A percentile compares a stretch with the other conserved stretches of the same genome.
phyloP scores from a whole-genome alignment of 2,797 vertebrate genomes.

The Sebastes trivittatus region DNA sequence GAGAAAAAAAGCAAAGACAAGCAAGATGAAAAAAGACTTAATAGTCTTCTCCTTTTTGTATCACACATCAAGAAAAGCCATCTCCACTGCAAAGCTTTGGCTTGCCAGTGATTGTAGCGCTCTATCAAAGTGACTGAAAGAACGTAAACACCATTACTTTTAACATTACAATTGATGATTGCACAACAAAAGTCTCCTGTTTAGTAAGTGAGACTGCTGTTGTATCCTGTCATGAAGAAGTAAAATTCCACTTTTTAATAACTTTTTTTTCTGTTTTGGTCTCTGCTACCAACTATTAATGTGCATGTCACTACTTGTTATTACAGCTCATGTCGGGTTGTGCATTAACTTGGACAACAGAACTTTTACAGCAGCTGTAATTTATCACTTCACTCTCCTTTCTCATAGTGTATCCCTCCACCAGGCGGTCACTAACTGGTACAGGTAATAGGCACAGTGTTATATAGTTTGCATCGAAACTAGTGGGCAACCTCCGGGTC shows the following conservation, averaged over 20 bases:
- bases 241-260: background rate
- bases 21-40: background rate
- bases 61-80: background rate
- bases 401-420: too few species aligned
- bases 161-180: background rate
- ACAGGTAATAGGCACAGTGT: too few species aligned
- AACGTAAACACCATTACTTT: conserved; percentile 2
- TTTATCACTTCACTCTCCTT: background rate
- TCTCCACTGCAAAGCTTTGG: background rate
- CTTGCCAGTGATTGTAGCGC: background rate
- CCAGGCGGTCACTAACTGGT: too few species aligned
- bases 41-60: background rate
- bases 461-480: too few species aligned
- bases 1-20: background rate
- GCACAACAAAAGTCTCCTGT: background rate
- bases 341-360: background rate
- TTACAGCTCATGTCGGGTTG: background rate
- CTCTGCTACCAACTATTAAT: background rate
- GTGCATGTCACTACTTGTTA: background rate
- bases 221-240: background rate
- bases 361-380: background rate
- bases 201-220: background rate
- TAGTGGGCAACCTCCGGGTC: too few species aligned
- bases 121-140: background rate
- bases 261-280: background rate